Base-by-base conservation (phyloP, 2,797 vertebrate species). In the Eupleurogrammus muticus region DNA sequence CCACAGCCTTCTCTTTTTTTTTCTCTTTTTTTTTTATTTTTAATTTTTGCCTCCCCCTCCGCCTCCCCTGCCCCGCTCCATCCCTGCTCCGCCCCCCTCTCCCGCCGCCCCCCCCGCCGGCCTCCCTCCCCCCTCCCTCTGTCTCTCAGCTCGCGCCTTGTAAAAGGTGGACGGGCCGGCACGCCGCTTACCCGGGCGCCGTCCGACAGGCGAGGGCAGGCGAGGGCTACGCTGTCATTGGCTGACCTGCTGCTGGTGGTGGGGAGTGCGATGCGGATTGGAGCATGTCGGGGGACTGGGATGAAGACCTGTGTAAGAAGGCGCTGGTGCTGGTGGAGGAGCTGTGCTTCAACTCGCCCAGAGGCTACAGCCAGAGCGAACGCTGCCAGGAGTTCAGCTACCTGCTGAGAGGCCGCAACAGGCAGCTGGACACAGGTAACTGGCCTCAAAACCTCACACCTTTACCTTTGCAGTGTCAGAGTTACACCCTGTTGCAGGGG, bases 201-300 rank as follows among this genome's bases (percentile, higher is more conserved):
- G 86, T 93, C 92, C 80, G 16, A 68, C 83, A 70, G 87, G 80
- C 75, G 88, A 82, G 92, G 91, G 83, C 85, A n/a, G 88, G 89
- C 78, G 75, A 80, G 87, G 88, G 90, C 91, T 85, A 88, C 63
- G 67, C 86, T 87, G 74, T 87, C 85, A 89, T 90, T 90, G 85
- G 91, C 86, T 82, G 86, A 88, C 90, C n/a, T n/a, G n/a, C n/a
- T 91, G 90, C 86, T 66, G 84, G 90, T 83, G 83, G n/a, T n/a
- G n/a, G n/a, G 89, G 90, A 93, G 93, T 95, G 94, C 92, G 53
- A 95, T 95, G 94, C 93, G 71, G 93, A 95, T 95, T 91, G 94
- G 94, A 95, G 91, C 87, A 97, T 97, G 96, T 97, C 96, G 69
- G 96, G 96, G 77, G 96, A 97, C 93, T 97, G 96, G 73, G 96